phyloP scores from a whole-genome alignment of 2,113 vertebrate genomes.

The Ammodytes marinus region DNA sequence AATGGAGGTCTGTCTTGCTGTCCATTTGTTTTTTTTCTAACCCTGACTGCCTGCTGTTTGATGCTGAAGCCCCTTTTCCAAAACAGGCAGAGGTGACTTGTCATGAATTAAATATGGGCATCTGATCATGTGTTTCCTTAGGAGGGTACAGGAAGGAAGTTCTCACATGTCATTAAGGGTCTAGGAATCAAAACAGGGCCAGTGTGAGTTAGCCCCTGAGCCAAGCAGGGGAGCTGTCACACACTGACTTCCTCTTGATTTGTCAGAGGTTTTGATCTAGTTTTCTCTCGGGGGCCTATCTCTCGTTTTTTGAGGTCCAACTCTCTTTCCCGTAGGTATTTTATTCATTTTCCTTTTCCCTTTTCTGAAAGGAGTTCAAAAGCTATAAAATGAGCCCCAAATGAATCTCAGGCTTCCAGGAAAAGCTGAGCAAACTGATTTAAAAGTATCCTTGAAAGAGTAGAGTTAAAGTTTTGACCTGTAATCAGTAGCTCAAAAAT shows the following conservation, averaged over 20 bases:
- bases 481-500: not conserved
- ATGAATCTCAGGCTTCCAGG: not conserved
- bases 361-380: not conserved
- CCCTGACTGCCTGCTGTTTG: constrained; percentile 74
- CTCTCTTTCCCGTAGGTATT: not conserved
- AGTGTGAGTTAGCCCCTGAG: constrained; percentile 55
- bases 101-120: constrained; percentile 87
- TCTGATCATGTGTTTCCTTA: constrained; percentile 78
- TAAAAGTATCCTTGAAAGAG: not conserved
- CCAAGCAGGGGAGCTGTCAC: constrained; percentile 64
- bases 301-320: not conserved
- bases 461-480: not conserved
- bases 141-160: constrained; percentile 78
- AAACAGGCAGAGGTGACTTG: constrained; percentile 78
- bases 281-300: constrained; percentile 1
- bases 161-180: constrained; percentile 82
- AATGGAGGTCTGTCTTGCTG: constrained; percentile 57
- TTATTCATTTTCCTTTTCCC: constrained; percentile 9
- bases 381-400: not conserved
- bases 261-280: constrained; percentile 44
- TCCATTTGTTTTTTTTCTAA: constrained; percentile 65
- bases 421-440: not conserved
- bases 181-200: constrained; percentile 76
- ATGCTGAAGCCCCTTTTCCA: constrained; percentile 63
- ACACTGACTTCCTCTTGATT: constrained; percentile 49